phyloP scores from a whole-genome alignment of 2,888 invertebrate species.

The Pheosia gnoma region DNA sequence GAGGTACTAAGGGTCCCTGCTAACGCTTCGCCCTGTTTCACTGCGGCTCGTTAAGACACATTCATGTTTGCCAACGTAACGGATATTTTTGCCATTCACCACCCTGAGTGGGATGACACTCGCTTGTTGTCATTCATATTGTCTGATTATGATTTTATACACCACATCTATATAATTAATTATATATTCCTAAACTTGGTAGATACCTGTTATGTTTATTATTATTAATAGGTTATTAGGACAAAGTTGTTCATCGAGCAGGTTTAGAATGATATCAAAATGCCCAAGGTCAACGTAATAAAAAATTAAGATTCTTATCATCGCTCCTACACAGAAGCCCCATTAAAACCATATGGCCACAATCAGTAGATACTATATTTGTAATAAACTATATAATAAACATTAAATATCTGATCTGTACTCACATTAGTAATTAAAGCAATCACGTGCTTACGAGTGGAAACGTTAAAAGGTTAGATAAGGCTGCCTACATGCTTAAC shows the following conservation, averaged over 20 bases:
- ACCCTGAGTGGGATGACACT: neutral
- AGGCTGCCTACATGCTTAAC: conserved; percentile 11
- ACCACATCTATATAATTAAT: neutral
- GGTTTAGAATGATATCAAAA: neutral
- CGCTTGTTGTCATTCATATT: neutral
- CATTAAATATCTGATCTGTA: conserved; percentile 32
- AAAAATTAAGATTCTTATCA: neutral
- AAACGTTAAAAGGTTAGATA: conserved; percentile 12
- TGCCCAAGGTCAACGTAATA: neutral
- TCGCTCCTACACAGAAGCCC: conserved; percentile 1
- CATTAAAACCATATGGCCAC: conserved; percentile 31
- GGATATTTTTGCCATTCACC: conserved; percentile 64
- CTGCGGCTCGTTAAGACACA: conserved; percentile 76
- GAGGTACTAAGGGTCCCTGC: conserved; percentile 25
- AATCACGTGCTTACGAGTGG: conserved; percentile 26
- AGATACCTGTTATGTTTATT: too few species aligned
- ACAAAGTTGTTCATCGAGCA: neutral
- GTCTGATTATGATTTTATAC: neutral
- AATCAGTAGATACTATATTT: conserved; percentile 30
- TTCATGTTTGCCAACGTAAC: conserved; percentile 71
- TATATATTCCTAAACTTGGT: too few species aligned
- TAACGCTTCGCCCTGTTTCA: conserved; percentile 62
- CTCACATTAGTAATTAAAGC: conserved; percentile 34
- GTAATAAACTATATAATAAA: conserved; percentile 36
- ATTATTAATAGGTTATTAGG: too few species aligned